phyloP scores from a whole-genome alignment of 2,888 invertebrate genomes.

The Leptopilina syphax region DNA sequence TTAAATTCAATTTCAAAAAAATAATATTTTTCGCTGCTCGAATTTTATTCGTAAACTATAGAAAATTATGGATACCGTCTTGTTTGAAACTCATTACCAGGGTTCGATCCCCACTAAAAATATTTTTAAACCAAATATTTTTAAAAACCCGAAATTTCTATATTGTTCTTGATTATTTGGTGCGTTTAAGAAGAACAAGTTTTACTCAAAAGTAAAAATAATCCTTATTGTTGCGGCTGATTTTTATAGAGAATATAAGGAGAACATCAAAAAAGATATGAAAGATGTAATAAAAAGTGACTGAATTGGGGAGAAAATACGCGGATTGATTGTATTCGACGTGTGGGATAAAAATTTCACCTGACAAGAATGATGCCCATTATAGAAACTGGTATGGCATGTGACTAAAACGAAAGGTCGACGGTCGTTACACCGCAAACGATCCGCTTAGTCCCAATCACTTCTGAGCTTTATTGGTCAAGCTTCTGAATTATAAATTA shows the following conservation, averaged over 20 bases:
- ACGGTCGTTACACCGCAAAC: conserved; percentile 61
- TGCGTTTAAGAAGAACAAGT: too few relatives aligned
- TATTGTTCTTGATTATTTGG: too few relatives aligned
- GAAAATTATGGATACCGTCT: too few relatives aligned
- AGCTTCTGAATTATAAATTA: conserved; percentile 71
- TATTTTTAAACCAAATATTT: too few relatives aligned
- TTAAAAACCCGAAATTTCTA: too few relatives aligned
- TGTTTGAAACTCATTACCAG: too few relatives aligned
- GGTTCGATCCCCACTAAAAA: too few relatives aligned
- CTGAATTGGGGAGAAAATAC: conserved; percentile 3
- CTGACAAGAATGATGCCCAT: conserved; percentile 30
- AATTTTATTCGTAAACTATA: too few relatives aligned
- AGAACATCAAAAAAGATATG: neutral
- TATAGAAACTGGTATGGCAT: conserved; percentile 42
- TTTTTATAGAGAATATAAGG: neutral
- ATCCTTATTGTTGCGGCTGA: too few relatives aligned
- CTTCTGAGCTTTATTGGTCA: conserved; percentile 72
- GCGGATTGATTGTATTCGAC: conserved; percentile 11
- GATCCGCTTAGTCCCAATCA: conserved; percentile 66
- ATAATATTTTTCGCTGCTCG: too few relatives aligned
- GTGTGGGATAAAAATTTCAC: conserved; percentile 29
- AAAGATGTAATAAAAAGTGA: conserved; percentile 11
- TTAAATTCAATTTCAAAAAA: too few relatives aligned
- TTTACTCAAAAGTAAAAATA: too few relatives aligned
- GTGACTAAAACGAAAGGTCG: conserved; percentile 60